phyloP scores from a whole-genome alignment of 2,797 vertebrate species.

The Ctenopoma multispine region DNA sequence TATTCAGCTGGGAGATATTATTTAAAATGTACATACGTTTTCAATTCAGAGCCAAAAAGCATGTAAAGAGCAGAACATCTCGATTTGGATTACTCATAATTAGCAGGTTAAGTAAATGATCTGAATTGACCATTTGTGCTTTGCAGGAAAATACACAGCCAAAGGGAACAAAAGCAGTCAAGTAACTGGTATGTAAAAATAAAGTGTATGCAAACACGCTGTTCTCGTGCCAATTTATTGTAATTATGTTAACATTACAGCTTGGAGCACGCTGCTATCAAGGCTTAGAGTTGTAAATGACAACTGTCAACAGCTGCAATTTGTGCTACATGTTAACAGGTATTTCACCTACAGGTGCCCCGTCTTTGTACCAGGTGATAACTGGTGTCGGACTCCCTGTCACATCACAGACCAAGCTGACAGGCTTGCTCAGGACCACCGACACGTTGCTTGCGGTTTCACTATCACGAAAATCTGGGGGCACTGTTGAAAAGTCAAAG shows the following conservation, averaged over 20 bases:
- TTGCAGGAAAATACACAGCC: slow-evolving; percentile 37
- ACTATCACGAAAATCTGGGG: slow-evolving; percentile 89
- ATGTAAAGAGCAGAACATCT: slow-evolving; percentile 22
- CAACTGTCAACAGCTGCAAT: background rate
- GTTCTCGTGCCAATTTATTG: slow-evolving; percentile 45
- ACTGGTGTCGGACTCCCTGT: slow-evolving; percentile 90
- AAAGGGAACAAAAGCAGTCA: slow-evolving; percentile 36
- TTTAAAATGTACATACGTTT: slow-evolving; percentile 11
- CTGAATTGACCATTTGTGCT: slow-evolving; percentile 42
- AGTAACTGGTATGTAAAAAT: slow-evolving; percentile 23
- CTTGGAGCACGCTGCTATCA: slow-evolving; percentile 33
- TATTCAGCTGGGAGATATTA: slow-evolving; percentile 17
- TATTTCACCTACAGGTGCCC: slow-evolving; percentile 84
- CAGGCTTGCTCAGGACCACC: slow-evolving; percentile 86
- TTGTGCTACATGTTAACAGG: background rate
- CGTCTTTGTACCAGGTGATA: slow-evolving; percentile 93
- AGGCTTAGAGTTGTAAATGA: background rate
- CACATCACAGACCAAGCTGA: slow-evolving; percentile 91
- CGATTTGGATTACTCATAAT: slow-evolving; percentile 49
- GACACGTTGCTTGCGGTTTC: slow-evolving; percentile 87
- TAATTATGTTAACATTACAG: slow-evolving; percentile 50
- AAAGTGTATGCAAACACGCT: slow-evolving; percentile 11
- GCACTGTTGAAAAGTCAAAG: slow-evolving; percentile 82
- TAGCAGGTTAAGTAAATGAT: slow-evolving; percentile 31
- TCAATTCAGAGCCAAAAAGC: slow-evolving; percentile 27